Conservation (phyloP, 2,888 invertebrate genomes). For the Machimus rusticus region DNA sequence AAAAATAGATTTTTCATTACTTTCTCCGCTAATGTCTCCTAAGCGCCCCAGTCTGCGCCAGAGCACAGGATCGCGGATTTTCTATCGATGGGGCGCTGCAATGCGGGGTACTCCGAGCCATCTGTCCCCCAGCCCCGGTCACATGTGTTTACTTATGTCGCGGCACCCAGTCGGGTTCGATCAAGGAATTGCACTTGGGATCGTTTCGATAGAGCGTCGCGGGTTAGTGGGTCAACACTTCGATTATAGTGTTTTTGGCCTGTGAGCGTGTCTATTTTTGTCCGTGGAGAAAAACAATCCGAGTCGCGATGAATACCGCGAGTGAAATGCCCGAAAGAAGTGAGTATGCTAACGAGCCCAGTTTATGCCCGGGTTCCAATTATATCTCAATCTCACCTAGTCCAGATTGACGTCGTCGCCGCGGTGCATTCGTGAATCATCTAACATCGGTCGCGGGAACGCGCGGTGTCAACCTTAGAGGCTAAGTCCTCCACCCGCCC, state of each 20-base stretch:
- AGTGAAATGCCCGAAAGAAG: conserved; percentile 11
- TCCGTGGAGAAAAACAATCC: background rate
- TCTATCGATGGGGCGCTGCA: background rate
- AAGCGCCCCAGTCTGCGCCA: background rate
- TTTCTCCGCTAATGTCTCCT: conserved; percentile 13
- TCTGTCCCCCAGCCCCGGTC: background rate
- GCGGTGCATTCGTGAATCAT: background rate
- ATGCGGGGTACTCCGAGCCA: background rate
- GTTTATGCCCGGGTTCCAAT: background rate
- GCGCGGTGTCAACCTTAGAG: background rate
- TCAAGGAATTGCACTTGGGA: background rate
- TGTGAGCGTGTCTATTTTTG: background rate
- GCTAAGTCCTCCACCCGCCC: background rate
- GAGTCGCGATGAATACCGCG: background rate
- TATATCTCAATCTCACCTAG: conserved; percentile 3
- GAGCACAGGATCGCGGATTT: background rate
- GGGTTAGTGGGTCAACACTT: conserved; percentile 13
- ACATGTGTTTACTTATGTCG: background rate
- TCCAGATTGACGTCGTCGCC: background rate
- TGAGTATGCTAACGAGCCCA: background rate
- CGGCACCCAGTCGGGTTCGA: background rate
- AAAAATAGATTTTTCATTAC: conserved; percentile 19
- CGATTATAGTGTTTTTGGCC: background rate
- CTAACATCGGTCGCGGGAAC: background rate
- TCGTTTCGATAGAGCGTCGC: background rate